phyloP scores from a whole-genome alignment of 2,113 vertebrate species.

The Psilopogon haemacephalus region DNA sequence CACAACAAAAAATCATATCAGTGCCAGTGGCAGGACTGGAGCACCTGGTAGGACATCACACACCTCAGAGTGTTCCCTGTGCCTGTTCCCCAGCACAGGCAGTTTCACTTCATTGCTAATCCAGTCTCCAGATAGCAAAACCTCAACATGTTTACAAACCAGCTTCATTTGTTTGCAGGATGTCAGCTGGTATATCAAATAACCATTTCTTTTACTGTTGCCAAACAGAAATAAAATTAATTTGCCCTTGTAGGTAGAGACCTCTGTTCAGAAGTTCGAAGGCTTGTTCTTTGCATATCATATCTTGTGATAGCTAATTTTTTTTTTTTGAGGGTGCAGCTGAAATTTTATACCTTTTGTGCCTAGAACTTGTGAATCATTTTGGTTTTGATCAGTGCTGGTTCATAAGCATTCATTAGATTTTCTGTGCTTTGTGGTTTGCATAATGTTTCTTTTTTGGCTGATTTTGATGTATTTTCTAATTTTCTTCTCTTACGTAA shows the following conservation, averaged over 20 bases:
- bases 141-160: neutral
- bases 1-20: neutral
- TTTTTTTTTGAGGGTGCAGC: neutral
- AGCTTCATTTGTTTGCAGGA: neutral
- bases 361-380: neutral
- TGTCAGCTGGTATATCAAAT: neutral
- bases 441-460: neutral
- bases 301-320: neutral
- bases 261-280: neutral
- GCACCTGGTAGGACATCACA: neutral
- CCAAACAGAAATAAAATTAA: constrained; percentile 4
- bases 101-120: neutral
- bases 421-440: neutral
- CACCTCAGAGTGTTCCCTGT: neutral
- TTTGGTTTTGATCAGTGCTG: neutral
- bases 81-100: neutral
- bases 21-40: neutral
- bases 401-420: neutral
- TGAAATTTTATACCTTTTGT: neutral
- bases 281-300: neutral
- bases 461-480: neutral
- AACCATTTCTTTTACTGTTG: neutral
- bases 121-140: neutral
- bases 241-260: neutral
- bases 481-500: neutral